Conservation (phyloP, 2,888 invertebrate species). For the Nipponacmea schrenckii region DNA sequence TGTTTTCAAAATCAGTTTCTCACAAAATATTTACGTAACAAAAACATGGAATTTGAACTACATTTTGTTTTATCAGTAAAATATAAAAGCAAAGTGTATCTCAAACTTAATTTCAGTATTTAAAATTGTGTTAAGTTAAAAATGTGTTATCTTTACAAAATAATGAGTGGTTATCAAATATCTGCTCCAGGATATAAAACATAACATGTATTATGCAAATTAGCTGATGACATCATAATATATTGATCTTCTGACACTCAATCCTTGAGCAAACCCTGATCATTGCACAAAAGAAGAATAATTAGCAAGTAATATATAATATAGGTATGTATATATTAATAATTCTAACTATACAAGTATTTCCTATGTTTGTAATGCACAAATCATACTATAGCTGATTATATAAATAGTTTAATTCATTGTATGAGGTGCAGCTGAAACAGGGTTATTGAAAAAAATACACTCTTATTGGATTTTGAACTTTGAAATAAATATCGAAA, state of each 20-base stretch:
- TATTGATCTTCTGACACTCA: background rate
- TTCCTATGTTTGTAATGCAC: background rate
- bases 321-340: slow-evolving; percentile 1
- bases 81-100: no score
- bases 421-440: background rate
- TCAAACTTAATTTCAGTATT: no score
- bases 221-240: background rate
- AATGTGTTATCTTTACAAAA: no score
- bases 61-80: no score
- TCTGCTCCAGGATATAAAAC: background rate
- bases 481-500: no score
- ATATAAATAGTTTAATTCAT: background rate
- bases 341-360: background rate
- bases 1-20: no score
- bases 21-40: no score
- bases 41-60: no score
- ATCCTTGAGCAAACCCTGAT: slow-evolving; percentile 6
- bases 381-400: background rate
- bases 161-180: background rate
- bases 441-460: background rate
- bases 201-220: background rate
- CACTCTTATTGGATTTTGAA: no score
- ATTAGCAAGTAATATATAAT: background rate
- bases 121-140: no score
- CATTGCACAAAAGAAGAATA: slow-evolving; percentile 6